A percentile compares a stretch with the other conserved stretches of the same genome.
Conservation (phyloP, 1,140 invertebrate genomes). For the Asobara japonica region DNA sequence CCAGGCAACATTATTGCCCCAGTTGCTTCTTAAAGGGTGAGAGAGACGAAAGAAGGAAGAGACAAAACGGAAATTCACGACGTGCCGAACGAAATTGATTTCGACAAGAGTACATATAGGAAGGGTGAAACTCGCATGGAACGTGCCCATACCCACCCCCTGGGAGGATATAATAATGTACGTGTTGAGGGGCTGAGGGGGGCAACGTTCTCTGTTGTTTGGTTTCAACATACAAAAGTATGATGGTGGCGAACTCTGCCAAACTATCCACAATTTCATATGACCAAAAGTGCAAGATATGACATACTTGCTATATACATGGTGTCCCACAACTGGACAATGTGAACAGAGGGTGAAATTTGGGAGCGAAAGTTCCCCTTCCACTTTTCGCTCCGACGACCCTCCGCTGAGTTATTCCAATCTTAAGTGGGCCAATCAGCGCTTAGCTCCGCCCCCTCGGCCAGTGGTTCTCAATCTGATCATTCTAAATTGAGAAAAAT, state of each 20-base stretch:
- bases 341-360: too few relatives aligned
- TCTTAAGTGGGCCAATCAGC: too few relatives aligned
- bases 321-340: too few relatives aligned
- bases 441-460: too few relatives aligned
- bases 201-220: slow-evolving; percentile 2
- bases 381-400: too few relatives aligned
- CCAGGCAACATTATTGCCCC: background rate
- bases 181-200: background rate
- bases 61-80: slow-evolving; percentile 33
- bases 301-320: too few relatives aligned
- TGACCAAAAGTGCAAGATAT: background rate
- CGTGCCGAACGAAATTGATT: slow-evolving; percentile 37
- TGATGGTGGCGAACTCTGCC: background rate
- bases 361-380: too few relatives aligned
- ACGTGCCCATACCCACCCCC: slow-evolving; percentile 7
- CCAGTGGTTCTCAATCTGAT: too few relatives aligned
- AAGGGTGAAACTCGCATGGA: slow-evolving; percentile 1
- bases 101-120: slow-evolving; percentile 21
- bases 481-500: too few relatives aligned
- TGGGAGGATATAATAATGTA: slow-evolving; percentile 10
- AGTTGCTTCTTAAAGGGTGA: background rate
- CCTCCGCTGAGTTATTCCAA: too few relatives aligned
- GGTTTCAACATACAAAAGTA: slow-evolving; percentile 7
- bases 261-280: slow-evolving; percentile 1
- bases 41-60: slow-evolving; percentile 5